Evolutionary conservation across 2,888 invertebrate species (phyloP).

Genomic region (Phyto melanocephala): DNA sequence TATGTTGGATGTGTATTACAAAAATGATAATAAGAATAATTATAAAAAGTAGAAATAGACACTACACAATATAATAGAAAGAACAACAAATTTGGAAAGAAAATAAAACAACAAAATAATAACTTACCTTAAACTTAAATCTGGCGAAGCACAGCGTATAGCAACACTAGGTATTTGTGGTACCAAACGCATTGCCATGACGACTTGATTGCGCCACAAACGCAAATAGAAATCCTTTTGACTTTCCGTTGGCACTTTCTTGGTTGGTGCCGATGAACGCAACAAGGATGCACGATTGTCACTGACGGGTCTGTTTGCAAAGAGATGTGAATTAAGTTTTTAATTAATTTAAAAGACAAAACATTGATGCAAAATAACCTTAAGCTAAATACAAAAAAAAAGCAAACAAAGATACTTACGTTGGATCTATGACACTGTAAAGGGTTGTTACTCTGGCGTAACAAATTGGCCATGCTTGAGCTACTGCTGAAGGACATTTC

Average conservation of each 20-base stretch:
- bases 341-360: slow-evolving; percentile 30
- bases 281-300: slow-evolving; percentile 97
- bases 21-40: not conserved
- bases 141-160: slow-evolving; percentile 94
- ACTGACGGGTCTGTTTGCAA: slow-evolving; percentile 88
- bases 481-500: slow-evolving; percentile 90
- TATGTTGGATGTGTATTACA: slow-evolving; percentile 18
- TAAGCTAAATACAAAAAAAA: slow-evolving; percentile 5
- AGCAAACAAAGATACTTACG: slow-evolving; percentile 81
- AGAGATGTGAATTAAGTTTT: not conserved
- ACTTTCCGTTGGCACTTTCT: slow-evolving; percentile 92
- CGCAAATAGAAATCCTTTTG: slow-evolving; percentile 94
- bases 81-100: slow-evolving; percentile 37
- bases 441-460: slow-evolving; percentile 94
- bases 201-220: slow-evolving; percentile 98
- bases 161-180: slow-evolving; percentile 93
- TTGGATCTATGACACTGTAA: slow-evolving; percentile 95
- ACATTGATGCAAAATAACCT: not conserved
- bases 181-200: slow-evolving; percentile 96
- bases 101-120: not conserved
- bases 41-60: not conserved
- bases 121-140: slow-evolving; percentile 90
- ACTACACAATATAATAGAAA: slow-evolving; percentile 9
- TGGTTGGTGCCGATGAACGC: slow-evolving; percentile 90
- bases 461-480: slow-evolving; percentile 97